phyloP scores from a whole-genome alignment of 2,888 invertebrate genomes.

The Orchestes rusci region DNA sequence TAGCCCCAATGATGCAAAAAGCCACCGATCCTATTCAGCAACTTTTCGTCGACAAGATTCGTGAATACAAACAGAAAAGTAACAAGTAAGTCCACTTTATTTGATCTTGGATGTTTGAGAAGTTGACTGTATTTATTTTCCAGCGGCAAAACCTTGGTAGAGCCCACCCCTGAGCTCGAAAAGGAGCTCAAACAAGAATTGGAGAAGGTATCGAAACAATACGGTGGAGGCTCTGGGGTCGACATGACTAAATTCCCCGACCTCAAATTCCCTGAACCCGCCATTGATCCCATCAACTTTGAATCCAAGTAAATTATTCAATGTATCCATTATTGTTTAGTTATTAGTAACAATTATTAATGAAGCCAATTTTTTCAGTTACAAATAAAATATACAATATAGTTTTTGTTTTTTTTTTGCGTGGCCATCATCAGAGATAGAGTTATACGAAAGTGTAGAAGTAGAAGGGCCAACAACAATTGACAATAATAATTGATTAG shows the following conservation, averaged over 20 bases:
- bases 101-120: not conserved
- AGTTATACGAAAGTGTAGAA: no score
- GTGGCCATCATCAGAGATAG: no score
- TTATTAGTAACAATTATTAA: no score
- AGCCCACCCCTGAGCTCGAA: constrained; percentile 68
- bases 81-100: constrained; percentile 57
- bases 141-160: constrained; percentile 79
- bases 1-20: constrained; percentile 61
- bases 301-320: constrained; percentile 28
- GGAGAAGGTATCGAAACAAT: constrained; percentile 73
- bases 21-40: constrained; percentile 88
- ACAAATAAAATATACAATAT: no score
- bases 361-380: no score
- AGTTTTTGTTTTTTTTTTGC: no score
- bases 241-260: constrained; percentile 88
- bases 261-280: constrained; percentile 72
- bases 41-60: constrained; percentile 85
- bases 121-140: no score
- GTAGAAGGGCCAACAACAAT: no score
- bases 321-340: not conserved
- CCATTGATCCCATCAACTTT: constrained; percentile 58
- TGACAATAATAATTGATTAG: no score
- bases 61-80: constrained; percentile 83
- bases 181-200: constrained; percentile 70
- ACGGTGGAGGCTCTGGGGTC: constrained; percentile 63